phyloP scores from a whole-genome alignment of 1,140 invertebrate species.

The Drosophila pachea region DNA sequence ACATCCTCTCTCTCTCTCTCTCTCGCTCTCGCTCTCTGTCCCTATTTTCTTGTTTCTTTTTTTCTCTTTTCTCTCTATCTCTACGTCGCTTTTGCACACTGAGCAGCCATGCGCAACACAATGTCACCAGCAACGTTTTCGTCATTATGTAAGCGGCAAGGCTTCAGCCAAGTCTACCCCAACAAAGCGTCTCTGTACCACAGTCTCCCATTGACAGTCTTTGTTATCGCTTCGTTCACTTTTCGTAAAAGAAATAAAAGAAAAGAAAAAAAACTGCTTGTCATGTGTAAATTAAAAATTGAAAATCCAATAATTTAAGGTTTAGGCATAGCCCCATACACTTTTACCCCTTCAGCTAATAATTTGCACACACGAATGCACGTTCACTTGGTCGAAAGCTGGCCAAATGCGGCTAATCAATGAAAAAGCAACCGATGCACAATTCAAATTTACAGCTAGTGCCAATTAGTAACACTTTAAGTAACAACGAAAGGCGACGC shows the following conservation, averaged over 20 bases:
- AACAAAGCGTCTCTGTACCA: not conserved
- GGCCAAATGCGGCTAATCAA: slow-evolving; percentile 53
- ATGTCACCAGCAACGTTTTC: slow-evolving; percentile 36
- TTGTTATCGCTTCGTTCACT: not conserved
- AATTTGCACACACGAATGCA: slow-evolving; percentile 37
- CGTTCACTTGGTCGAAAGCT: not conserved
- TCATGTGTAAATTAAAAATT: slow-evolving; percentile 17
- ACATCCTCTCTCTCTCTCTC: too few relatives aligned
- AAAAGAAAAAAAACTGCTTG: not conserved
- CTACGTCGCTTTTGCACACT: not conserved
- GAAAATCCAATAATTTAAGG: slow-evolving; percentile 55
- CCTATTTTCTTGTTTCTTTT: too few relatives aligned
- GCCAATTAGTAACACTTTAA: too few relatives aligned
- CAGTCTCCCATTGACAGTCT: not conserved
- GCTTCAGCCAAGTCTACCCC: slow-evolving; percentile 11
- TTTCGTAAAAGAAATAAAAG: too few relatives aligned
- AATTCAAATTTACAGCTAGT: slow-evolving; percentile 20
- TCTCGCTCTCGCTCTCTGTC: too few relatives aligned
- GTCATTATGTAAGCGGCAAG: slow-evolving; percentile 52
- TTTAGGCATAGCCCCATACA: not conserved
- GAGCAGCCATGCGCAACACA: slow-evolving; percentile 13
- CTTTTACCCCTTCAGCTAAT: not conserved
- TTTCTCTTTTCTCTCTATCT: not conserved
- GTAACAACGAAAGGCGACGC: too few relatives aligned
- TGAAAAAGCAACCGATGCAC: slow-evolving; percentile 14